Conservation (phyloP, 2,888 invertebrate genomes). For the Julus scandinavius region DNA sequence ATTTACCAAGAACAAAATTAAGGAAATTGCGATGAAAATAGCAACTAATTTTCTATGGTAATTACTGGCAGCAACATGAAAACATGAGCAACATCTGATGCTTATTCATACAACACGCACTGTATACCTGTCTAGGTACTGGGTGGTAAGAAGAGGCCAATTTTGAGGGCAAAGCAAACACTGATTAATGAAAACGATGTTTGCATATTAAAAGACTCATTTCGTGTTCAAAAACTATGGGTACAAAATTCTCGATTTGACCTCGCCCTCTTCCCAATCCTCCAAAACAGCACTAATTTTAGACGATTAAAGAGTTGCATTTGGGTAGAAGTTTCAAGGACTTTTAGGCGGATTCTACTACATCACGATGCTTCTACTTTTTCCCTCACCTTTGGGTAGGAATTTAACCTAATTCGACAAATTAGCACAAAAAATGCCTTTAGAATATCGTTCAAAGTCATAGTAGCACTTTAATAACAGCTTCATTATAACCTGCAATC, state of each 20-base stretch:
- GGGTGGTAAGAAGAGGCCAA: background rate
- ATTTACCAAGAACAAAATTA: background rate
- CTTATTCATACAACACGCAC: background rate
- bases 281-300: background rate
- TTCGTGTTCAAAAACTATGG: background rate
- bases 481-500: background rate
- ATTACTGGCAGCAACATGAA: background rate
- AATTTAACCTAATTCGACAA: background rate
- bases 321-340: background rate
- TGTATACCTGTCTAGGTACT: background rate
- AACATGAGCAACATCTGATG: background rate
- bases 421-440: background rate
- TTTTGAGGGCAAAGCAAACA: background rate
- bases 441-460: background rate
- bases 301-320: background rate
- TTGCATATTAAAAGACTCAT: background rate
- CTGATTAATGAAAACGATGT: slow-evolving; percentile 33
- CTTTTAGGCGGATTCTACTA: slow-evolving; percentile 1
- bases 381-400: background rate
- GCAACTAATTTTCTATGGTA: background rate
- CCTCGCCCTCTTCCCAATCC: background rate
- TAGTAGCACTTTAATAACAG: background rate
- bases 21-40: slow-evolving; percentile 21
- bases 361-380: background rate
- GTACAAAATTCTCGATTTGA: background rate